phyloP scores from a whole-genome alignment of 2,888 invertebrate species.

The Trachelus stipa region DNA sequence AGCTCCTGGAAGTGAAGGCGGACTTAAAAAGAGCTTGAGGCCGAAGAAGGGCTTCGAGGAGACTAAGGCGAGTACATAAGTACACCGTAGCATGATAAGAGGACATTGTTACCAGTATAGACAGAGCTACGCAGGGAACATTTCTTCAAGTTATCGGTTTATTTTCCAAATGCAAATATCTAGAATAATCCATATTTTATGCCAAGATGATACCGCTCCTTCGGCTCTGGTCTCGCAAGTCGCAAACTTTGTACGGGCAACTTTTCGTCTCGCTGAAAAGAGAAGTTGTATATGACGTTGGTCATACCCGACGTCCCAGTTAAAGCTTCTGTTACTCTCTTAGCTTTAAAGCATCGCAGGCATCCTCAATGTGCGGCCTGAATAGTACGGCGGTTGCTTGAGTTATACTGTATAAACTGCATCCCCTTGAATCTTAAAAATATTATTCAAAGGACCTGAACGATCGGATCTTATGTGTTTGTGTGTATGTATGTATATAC shows the following conservation, averaged over 20 bases:
- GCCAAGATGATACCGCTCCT: slow-evolving; percentile 54
- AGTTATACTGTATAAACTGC: not conserved
- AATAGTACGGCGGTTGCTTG: not conserved
- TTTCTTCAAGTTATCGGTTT: slow-evolving; percentile 54
- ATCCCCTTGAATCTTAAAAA: not conserved
- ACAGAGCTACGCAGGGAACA: slow-evolving; percentile 28
- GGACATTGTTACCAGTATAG: slow-evolving; percentile 5
- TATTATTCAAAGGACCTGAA: not conserved
- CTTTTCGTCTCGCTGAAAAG: slow-evolving; percentile 41
- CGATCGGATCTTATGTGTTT: not conserved
- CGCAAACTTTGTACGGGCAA: slow-evolving; percentile 58
- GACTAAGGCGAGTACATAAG: not conserved
- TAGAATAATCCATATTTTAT: slow-evolving; percentile 65
- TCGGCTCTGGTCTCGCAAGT: slow-evolving; percentile 27
- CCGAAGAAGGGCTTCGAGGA: not conserved
- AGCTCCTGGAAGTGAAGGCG: not conserved
- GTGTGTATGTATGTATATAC: not conserved
- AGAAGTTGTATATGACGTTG: slow-evolving; percentile 18
- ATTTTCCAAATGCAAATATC: slow-evolving; percentile 64
- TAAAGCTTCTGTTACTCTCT: not conserved
- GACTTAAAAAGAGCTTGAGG: not conserved
- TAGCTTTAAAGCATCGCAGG: slow-evolving; percentile 12
- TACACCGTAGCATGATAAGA: not conserved
- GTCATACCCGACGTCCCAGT: not conserved
- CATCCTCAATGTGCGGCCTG: not conserved